Evolutionary conservation across 2,797 vertebrate genomes (phyloP).

Genomic region (Oreochromis mossambicus): DNA sequence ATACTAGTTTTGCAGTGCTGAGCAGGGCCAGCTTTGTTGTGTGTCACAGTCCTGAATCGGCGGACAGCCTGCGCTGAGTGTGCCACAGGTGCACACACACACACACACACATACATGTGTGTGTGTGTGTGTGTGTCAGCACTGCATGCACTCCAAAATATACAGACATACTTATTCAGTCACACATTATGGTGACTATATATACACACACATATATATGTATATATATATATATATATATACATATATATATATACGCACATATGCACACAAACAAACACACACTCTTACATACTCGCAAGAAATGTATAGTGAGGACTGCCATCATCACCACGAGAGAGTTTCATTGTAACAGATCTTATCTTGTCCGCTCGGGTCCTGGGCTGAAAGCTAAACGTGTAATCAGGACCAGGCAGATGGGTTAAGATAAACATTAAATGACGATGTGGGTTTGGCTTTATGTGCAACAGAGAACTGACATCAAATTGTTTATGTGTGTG

Average conservation of each 20-base stretch:
- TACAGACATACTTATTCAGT: background rate
- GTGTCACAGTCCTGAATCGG: background rate
- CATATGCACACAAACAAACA: background rate
- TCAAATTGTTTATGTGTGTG: constrained; percentile 40
- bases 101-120: too few species aligned
- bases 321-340: constrained; percentile 34
- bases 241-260: background rate
- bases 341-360: constrained; percentile 63
- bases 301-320: constrained; percentile 1
- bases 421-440: constrained; percentile 74
- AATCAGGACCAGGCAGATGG: constrained; percentile 74
- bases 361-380: constrained; percentile 54
- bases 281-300: background rate
- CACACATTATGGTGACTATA: background rate
- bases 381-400: constrained; percentile 60
- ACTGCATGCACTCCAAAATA: constrained; percentile 11
- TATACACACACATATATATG: background rate
- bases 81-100: constrained; percentile 48
- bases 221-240: background rate
- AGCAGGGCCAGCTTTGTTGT: constrained; percentile 36
- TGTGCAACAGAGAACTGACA: constrained; percentile 12
- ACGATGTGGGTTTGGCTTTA: constrained; percentile 70
- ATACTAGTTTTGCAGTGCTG: constrained; percentile 45
- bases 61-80: background rate
- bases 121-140: constrained; percentile 5